Evolutionary conservation across 2,888 invertebrate genomes (phyloP).

Genomic region (Macropis europaea): DNA sequence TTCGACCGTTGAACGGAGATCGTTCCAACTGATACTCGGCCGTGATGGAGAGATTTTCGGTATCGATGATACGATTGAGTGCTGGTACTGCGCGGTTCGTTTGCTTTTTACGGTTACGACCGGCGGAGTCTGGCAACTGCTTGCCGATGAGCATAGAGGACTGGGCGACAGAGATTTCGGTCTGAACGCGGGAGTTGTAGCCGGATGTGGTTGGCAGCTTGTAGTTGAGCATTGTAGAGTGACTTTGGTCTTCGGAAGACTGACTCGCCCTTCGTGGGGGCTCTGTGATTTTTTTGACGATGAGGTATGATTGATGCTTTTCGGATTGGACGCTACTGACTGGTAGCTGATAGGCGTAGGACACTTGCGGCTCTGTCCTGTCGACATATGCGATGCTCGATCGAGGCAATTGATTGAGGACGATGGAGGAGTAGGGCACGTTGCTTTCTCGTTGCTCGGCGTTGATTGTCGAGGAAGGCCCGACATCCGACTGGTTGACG

Average conservation of each 20-base stretch:
- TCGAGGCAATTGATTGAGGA: slow-evolving; percentile 66
- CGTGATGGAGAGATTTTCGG: slow-evolving; percentile 57
- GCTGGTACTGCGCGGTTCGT: slow-evolving; percentile 65
- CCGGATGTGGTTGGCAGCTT: slow-evolving; percentile 62
- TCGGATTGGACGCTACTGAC: slow-evolving; percentile 55
- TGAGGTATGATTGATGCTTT: slow-evolving; percentile 70
- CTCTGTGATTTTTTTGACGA: slow-evolving; percentile 70
- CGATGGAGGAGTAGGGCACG: slow-evolving; percentile 60
- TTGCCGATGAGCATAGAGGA: slow-evolving; percentile 61
- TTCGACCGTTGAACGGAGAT: slow-evolving; percentile 56
- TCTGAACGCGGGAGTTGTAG: slow-evolving; percentile 53
- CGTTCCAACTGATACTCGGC: slow-evolving; percentile 58
- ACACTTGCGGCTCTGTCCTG: slow-evolving; percentile 56
- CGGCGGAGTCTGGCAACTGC: slow-evolving; percentile 55
- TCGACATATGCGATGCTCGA: slow-evolving; percentile 66
- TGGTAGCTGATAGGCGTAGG: slow-evolving; percentile 66
- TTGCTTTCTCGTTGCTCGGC: slow-evolving; percentile 50
- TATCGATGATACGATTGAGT: slow-evolving; percentile 65
- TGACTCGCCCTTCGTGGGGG: slow-evolving; percentile 51
- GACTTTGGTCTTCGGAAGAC: slow-evolving; percentile 51
- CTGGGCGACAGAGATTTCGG: slow-evolving; percentile 55
- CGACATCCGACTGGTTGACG: slow-evolving; percentile 58
- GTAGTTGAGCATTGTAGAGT: slow-evolving; percentile 55
- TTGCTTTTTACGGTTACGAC: slow-evolving; percentile 62
- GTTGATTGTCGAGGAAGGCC: slow-evolving; percentile 46